Base-by-base conservation (phyloP, 2,888 invertebrate species). In the Mimachlamys varia region DNA sequence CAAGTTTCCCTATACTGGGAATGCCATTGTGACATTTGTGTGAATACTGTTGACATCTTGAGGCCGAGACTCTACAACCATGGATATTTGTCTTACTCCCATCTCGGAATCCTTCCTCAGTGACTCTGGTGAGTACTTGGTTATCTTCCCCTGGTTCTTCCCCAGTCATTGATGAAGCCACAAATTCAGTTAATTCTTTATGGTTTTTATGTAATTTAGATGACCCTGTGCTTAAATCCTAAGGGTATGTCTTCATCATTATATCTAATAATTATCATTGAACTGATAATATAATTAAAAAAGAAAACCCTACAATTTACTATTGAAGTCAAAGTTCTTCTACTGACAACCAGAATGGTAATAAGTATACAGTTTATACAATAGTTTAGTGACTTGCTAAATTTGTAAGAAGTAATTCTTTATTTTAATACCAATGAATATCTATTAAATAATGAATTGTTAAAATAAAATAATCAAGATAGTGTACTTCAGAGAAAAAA, bases 71-170 rank as follows among this genome's bases (percentile, higher is more conserved):
- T 76, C 76, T 76, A 7, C 76, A 76, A 76, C 7, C 76, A 76
- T 76, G 76, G 76, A 76, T 22, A 76, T 76, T 12, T 76, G 76
- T 76, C 76, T 76, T 27, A 76, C 76, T 15, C 76, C 76, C 27
- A 76, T 76, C 76, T 76, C 62, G 13, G 62, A 62, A n/a, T 62
- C 76, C 76, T 76, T 33, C 76, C 76, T 76, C 76, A 76, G 33
- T 76, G 76, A 76, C 76, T 76, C 76, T 76, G 76, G 76, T 76
- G 76, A 76, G 76, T 76, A 76, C 76, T 33, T 4, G 10, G 27
- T 33, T 76, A 10, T 76, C 12, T 76, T 15, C 76, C 17, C 76
- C 53, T 62, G 44, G 7, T 5, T n/a, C 3, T 44, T 44, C 3
- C 44, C 44, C 44, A 5, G 44, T 44, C 62, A 17, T n/a, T 76